A percentile compares a stretch with the other conserved stretches of the same genome.
Evolutionary conservation across 2,797 vertebrate species (phyloP).

Genomic region (Sorex maritimensis): DNA sequence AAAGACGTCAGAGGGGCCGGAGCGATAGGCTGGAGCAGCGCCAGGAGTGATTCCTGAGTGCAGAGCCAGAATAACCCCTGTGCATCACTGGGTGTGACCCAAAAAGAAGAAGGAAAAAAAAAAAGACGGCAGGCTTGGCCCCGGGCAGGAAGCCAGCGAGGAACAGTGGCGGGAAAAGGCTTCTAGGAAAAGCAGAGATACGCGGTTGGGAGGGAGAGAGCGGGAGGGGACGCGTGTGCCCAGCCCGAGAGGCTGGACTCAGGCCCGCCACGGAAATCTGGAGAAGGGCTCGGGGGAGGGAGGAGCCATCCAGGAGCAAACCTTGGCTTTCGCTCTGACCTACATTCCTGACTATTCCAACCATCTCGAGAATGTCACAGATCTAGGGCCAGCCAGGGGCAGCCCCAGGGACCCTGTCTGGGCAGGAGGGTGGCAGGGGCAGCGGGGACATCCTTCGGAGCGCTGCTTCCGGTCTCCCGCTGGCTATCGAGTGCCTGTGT

Average conservation of each 20-base stretch:
- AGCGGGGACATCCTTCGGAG: neutral
- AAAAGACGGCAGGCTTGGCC: conserved; percentile 69
- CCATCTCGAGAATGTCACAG: conserved; percentile 88
- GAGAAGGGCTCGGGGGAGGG: conserved; percentile 57
- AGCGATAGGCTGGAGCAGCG: no score
- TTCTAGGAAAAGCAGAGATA: conserved; percentile 9
- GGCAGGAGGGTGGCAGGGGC: neutral
- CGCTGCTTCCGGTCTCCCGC: conserved; percentile 25
- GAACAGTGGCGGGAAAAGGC: conserved; percentile 72
- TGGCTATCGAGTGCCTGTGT: neutral
- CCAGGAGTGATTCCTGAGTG: no score
- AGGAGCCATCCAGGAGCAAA: conserved; percentile 70
- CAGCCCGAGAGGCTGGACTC: neutral
- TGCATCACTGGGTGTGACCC: no score
- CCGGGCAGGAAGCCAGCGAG: conserved; percentile 79
- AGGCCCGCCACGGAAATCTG: conserved; percentile 43
- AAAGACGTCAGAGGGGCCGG: conserved; percentile 18
- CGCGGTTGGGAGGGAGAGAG: neutral
- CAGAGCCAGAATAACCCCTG: no score
- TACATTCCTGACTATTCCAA: conserved; percentile 88
- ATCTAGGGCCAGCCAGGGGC: conserved; percentile 78
- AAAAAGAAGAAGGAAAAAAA: no score
- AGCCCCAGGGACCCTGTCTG: conserved; percentile 64
- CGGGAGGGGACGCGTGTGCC: neutral
- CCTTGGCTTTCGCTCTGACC: conserved; percentile 86